Percentiles rank a stretch among this genome's conserved stretches.
Evolutionary conservation across 2,113 vertebrate species (phyloP).

Genomic region (Bos javanicus): DNA sequence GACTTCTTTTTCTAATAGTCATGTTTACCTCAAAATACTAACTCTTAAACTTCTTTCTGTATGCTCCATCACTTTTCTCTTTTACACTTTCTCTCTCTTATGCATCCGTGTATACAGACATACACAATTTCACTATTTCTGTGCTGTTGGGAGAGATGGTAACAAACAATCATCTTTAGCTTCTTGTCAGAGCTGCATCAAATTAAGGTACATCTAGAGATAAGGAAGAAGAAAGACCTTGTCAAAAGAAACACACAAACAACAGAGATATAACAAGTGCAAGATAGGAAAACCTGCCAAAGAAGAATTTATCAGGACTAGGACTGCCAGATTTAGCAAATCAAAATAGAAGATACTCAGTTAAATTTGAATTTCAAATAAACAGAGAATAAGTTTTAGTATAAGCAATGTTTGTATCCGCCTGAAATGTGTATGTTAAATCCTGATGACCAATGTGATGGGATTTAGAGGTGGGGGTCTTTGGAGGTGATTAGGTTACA

Average conservation of each 20-base stretch:
- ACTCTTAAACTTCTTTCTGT: neutral
- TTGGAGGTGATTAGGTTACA: neutral
- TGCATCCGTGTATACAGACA: neutral
- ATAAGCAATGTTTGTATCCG: neutral
- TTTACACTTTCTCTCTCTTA: neutral
- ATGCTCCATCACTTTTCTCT: neutral
- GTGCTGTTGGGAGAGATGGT: neutral
- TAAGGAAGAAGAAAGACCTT: neutral
- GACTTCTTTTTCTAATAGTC: neutral
- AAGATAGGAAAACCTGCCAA: neutral
- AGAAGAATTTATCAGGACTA: neutral
- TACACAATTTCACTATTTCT: neutral
- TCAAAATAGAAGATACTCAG: neutral
- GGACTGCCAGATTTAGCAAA: neutral
- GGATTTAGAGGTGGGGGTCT: neutral
- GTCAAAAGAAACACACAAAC: neutral
- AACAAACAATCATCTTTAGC: neutral
- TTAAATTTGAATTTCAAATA: slow-evolving; percentile 30
- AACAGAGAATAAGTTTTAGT: slow-evolving; percentile 2
- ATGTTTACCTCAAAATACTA: neutral
- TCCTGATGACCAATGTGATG: neutral
- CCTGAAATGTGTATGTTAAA: neutral
- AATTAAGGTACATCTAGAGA: neutral
- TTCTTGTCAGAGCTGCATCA: neutral
- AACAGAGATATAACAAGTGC: neutral